Conservation (phyloP, 2,888 invertebrate species). For the Microctonus aethiopoides region DNA sequence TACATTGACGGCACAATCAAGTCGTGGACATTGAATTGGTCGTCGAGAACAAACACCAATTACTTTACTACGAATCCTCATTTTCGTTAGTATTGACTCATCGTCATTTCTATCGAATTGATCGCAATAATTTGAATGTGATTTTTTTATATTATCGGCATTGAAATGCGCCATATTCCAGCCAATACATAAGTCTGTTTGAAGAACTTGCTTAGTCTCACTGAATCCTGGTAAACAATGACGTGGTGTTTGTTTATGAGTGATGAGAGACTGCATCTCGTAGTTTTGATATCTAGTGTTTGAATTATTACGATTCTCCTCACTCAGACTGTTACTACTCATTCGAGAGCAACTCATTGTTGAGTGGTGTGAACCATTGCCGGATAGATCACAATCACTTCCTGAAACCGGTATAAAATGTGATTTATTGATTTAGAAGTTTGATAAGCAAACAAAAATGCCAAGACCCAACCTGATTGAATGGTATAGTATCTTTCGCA, state of each 20-base stretch:
- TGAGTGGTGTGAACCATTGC: constrained; percentile 45
- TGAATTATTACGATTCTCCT: not conserved
- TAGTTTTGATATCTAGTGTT: constrained; percentile 22
- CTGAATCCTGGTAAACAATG: constrained; percentile 31
- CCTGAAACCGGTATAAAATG: constrained; percentile 37
- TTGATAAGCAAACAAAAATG: not conserved
- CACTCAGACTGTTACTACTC: constrained; percentile 39
- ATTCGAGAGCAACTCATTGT: constrained; percentile 44
- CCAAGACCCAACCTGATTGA: constrained; percentile 50
- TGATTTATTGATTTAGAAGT: not conserved
- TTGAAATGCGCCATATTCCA: constrained; percentile 29
- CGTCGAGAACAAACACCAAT: constrained; percentile 60
- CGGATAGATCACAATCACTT: constrained; percentile 48
- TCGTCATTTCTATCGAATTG: constrained; percentile 35
- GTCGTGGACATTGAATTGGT: constrained; percentile 69
- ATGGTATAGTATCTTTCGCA: constrained; percentile 53
- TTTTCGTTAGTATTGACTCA: constrained; percentile 42
- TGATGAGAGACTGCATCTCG: constrained; percentile 33
- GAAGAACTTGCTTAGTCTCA: not conserved
- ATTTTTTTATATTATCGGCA: constrained; percentile 19
- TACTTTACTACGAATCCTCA: constrained; percentile 49
- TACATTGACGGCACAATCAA: constrained; percentile 69
- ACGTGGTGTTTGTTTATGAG: constrained; percentile 24
- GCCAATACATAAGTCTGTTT: constrained; percentile 33
- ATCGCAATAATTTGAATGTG: constrained; percentile 47